Conservation (phyloP, 1,140 invertebrate species). For the Xylocopa sonorina region DNA sequence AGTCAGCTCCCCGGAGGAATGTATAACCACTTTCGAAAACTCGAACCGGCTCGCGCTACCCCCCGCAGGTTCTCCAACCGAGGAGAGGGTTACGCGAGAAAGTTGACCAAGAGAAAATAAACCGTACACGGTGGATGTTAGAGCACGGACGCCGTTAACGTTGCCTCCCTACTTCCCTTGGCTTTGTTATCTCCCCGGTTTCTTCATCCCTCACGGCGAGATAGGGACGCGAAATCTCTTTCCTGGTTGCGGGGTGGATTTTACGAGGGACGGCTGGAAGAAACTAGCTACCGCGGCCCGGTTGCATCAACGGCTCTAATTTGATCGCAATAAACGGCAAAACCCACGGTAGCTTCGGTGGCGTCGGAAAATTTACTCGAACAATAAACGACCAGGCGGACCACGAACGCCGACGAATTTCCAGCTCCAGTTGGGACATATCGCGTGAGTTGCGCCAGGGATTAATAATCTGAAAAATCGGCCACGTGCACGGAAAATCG, state of each 20-base stretch:
- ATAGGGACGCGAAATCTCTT: slow-evolving; percentile 19
- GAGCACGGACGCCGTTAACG: slow-evolving; percentile 16
- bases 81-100: slow-evolving; percentile 17
- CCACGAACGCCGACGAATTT: neutral
- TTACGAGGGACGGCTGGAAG: slow-evolving; percentile 24
- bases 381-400: neutral
- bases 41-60: neutral
- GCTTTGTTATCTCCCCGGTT: slow-evolving; percentile 10
- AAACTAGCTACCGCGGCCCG: slow-evolving; percentile 19
- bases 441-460: neutral
- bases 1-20: slow-evolving; percentile 22
- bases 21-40: slow-evolving; percentile 51
- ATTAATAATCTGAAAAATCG: slow-evolving; percentile 33
- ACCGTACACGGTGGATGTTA: slow-evolving; percentile 5
- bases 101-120: slow-evolving; percentile 38
- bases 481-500: too few species aligned
- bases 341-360: neutral
- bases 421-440: neutral
- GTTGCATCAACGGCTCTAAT: slow-evolving; percentile 31
- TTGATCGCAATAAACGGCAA: slow-evolving; percentile 29
- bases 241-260: slow-evolving; percentile 6
- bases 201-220: neutral
- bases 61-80: neutral
- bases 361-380: slow-evolving; percentile 4
- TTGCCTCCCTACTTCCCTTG: slow-evolving; percentile 11